phyloP scores from a whole-genome alignment of 2,113 vertebrate species.

The Sialia sialis region DNA sequence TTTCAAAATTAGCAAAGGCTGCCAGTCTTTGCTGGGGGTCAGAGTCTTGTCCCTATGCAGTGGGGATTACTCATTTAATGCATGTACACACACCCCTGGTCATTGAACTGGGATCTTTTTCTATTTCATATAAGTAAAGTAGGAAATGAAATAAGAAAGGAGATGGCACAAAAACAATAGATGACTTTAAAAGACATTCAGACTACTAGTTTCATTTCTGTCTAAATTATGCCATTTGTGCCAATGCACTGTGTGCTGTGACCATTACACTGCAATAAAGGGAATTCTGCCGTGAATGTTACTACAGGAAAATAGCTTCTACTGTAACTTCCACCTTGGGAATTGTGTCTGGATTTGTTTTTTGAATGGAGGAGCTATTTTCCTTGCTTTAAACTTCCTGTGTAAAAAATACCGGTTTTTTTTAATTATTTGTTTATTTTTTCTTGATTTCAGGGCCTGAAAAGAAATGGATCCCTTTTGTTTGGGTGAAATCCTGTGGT shows the following conservation, averaged over 20 bases:
- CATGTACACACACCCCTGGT: not conserved
- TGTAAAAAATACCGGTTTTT: not conserved
- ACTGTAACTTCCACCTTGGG: not conserved
- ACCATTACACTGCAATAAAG: not conserved
- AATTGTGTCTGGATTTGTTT: not conserved
- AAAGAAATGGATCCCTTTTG: not conserved
- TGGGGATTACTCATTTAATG: not conserved
- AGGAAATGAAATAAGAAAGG: not conserved
- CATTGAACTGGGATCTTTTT: not conserved
- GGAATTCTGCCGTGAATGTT: not conserved
- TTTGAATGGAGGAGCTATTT: not conserved
- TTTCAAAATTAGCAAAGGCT: not conserved
- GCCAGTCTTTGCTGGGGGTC: not conserved
- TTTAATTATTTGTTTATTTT: not conserved
- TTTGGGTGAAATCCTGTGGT: not conserved
- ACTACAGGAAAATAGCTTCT: not conserved
- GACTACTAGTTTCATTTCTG: not conserved
- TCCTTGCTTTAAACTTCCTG: not conserved
- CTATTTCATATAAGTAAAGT: not conserved
- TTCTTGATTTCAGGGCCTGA: not conserved
- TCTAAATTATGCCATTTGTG: not conserved
- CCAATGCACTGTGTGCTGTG: not conserved
- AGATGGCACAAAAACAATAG: not conserved
- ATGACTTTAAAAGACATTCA: not conserved
- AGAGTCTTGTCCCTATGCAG: fast-evolving